Evolutionary conservation across 2,113 vertebrate genomes (phyloP), one percentile per base, ranked within the genome.

Genomic region (Puntigrus tetrazona): DNA sequence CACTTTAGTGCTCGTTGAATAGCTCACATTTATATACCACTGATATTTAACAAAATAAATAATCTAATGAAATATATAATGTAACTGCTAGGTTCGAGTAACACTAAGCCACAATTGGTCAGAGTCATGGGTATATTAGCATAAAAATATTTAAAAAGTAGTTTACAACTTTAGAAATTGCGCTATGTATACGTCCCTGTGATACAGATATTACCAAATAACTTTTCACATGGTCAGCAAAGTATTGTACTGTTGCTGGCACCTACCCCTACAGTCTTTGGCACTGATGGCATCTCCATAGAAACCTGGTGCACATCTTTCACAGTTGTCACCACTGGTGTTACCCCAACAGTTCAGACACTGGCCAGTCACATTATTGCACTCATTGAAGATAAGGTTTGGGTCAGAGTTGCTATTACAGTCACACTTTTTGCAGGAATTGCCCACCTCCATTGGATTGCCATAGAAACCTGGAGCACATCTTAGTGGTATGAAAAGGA

Each of bases 401-500:
- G 98, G 98, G 91, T 99, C 97, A 0, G 98, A 97, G 92, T 99
- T 99, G 67, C 96, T 96, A 10, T 96, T 99, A 91, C 98, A 99
- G 91, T 99, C 94, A 8, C 98, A 99, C 92, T 96, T 96, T 91
- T 94, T 96, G 82, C 98, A 99, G 87, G 94, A 95, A 85, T 93
- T 95, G 86, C 96, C 97, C 6, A 95, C 89, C 2, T 88, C 87
- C 91, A 96, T 93, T 1, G 98, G 98, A 93, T 97, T 99, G 85
- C 98, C 98, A 88, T 97, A 98, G 94, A 97, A 97, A 93, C 97
- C 98, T 0, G 98, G 98, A 72, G 97, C 96, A 86, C 98, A 99
- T 90, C 98, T 99, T 70, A 82, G 43, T 45, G 34, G 34, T 52
- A 5, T 3, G 16, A 31, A 29, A 25, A 55, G 16, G 8, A 75